These are phyloP conservation scores for Calyptommatus sinebrachiatus DNA, from an alignment of 2,113 vertebrate genomes.

Conservation along the genomic window DNA sequence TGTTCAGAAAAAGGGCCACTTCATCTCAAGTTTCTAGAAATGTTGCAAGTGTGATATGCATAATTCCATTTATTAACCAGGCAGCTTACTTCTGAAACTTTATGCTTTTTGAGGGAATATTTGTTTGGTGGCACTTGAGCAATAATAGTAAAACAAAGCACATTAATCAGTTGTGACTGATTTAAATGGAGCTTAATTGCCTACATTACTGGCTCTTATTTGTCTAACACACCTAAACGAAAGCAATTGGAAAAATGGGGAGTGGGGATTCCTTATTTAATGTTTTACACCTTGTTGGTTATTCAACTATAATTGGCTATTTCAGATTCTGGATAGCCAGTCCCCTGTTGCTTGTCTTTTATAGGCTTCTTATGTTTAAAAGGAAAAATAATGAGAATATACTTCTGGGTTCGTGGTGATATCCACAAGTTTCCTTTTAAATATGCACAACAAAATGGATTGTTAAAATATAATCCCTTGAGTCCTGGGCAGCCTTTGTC, in stretches of 20 bases:
- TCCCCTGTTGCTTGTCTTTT: slow-evolving; percentile 24
- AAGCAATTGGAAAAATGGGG: slow-evolving; percentile 23
- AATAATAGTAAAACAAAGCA: slow-evolving; percentile 23
- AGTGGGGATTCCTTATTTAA: background rate
- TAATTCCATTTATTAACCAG: slow-evolving; percentile 37
- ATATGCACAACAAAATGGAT: slow-evolving; percentile 47
- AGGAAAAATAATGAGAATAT: slow-evolving; percentile 50
- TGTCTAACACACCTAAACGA: slow-evolving; percentile 45
- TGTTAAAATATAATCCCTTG: slow-evolving; percentile 49
- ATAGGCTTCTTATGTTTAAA: slow-evolving; percentile 49
- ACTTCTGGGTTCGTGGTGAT: slow-evolving; percentile 43
- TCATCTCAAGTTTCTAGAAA: slow-evolving; percentile 11
- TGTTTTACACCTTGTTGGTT: slow-evolving; percentile 31
- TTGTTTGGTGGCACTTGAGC: slow-evolving; percentile 25
- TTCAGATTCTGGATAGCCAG: slow-evolving; percentile 37
- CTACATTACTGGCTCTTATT: slow-evolving; percentile 32
- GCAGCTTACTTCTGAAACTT: slow-evolving; percentile 30
- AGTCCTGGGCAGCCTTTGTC: slow-evolving; percentile 56
- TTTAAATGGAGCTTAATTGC: slow-evolving; percentile 49
- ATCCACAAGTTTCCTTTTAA: slow-evolving; percentile 58
- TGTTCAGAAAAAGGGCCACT: background rate
- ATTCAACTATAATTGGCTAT: slow-evolving; percentile 31
- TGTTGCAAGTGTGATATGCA: background rate
- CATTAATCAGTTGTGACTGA: slow-evolving; percentile 44
- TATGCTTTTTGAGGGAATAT: slow-evolving; percentile 30